Evolutionary conservation across 2,888 invertebrate genomes (phyloP), one percentile per base, ranked within the genome.

Genomic region (Operophtera brumata): DNA sequence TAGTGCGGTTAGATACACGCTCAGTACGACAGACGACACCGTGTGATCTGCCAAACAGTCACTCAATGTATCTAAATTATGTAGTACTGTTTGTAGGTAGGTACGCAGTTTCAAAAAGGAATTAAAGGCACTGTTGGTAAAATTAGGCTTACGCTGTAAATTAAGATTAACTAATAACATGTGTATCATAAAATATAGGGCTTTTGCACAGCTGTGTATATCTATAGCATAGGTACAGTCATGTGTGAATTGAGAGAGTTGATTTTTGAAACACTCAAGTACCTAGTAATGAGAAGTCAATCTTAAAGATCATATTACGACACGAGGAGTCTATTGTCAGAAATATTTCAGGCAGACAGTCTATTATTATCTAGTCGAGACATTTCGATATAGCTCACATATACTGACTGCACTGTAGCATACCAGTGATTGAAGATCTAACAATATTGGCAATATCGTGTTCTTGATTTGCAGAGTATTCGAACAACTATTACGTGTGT

Each of bases 91-190:
- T 10, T 34, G 34, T 34, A n/a, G 4, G 11, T 34, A 20, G 20
- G n/a, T 11, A n/a, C 36, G 36, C 25, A 25, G n/a, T 35, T 41
- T 35, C 25, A 13, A 8, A 36, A 52, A 41, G 47, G 30, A 47
- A 47, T 47, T 53, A 47, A 50, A 47, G 26, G 37, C 11, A 42
- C n/a, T 47, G 47, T 43, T 50, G 25, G 8, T 49, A 36, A 42
- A 36, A 32, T 50, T 46, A 42, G 50, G 32, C 42, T 46, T 35
- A 54, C 34, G 39, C 55, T 52, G 43, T 53, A 47, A 40, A 46
- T 32, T 55, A 55, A 53, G 30, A 36, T 14, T n/a, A 40, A 39
- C 6, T 40, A 35, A 42, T 36, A 47, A 37, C 26, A 47, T 49
- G 32, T 50, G 34, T 55, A 32, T 41, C 43, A 44, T 46, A 45